Conservation (phyloP, 2,888 invertebrate species). For the Spilarctia lutea region DNA sequence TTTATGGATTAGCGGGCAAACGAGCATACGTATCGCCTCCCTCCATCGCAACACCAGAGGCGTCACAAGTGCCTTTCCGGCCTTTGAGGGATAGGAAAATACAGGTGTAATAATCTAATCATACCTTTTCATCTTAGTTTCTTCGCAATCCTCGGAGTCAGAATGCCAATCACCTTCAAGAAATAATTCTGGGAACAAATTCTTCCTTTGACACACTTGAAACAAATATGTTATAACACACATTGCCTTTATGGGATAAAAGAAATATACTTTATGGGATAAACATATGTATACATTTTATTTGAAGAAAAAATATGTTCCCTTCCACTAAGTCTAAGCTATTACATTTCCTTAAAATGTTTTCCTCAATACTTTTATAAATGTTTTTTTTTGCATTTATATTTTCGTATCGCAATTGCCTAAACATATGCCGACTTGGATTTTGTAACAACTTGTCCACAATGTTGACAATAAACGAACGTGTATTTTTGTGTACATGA, state of each 20-base stretch:
- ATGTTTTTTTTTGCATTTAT: background rate
- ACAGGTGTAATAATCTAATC: background rate
- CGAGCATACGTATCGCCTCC: too few relatives aligned
- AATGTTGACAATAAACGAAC: too few relatives aligned
- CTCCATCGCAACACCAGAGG: too few relatives aligned
- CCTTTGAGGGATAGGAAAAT: too few relatives aligned
- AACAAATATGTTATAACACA: constrained; percentile 6
- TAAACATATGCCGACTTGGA: too few relatives aligned
- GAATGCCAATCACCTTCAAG: constrained; percentile 10
- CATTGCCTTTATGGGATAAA: constrained; percentile 8
- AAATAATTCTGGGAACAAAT: background rate
- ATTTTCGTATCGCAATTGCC: too few relatives aligned
- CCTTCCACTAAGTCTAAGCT: background rate
- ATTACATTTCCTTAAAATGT: background rate
- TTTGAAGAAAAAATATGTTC: background rate
- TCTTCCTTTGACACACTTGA: constrained; percentile 11
- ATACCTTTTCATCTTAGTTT: constrained; percentile 5
- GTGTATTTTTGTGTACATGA: too few relatives aligned
- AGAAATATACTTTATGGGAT: constrained; percentile 7
- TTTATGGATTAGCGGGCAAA: too few relatives aligned
- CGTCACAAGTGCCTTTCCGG: too few relatives aligned
- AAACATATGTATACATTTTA: background rate
- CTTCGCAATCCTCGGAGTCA: background rate
- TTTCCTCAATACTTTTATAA: background rate
- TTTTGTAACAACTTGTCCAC: too few relatives aligned